phyloP scores from a whole-genome alignment of 2,113 vertebrate genomes.

The Oncorhynchus masou region DNA sequence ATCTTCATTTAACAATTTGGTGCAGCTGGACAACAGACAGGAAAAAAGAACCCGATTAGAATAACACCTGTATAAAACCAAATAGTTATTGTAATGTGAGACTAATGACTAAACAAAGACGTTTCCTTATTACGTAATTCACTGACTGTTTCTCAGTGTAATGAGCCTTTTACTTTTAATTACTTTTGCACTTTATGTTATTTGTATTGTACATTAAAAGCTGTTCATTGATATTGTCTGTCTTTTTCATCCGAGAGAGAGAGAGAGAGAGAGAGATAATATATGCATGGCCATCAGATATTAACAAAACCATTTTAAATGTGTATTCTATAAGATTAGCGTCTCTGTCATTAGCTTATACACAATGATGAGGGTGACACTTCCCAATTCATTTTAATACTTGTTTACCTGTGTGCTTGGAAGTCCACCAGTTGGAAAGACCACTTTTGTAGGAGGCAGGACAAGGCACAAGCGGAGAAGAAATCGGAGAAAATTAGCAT shows the following conservation, averaged over 20 bases:
- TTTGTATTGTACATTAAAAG: background rate
- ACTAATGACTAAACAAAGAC: constrained; percentile 2
- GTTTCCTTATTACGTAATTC: constrained; percentile 2
- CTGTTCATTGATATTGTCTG: background rate
- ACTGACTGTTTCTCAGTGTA: background rate
- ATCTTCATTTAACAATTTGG: background rate
- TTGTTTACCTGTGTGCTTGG: no score
- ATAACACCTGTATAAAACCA: constrained; percentile 6
- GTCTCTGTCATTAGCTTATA: no score
- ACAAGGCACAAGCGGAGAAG: no score
- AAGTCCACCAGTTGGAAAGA: no score
- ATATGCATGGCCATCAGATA: no score
- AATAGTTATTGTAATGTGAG: constrained; percentile 1
- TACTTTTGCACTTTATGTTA: background rate
- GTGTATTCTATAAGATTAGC: no score
- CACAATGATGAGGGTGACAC: no score
- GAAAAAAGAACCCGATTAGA: background rate
- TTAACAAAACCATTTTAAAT: no score
- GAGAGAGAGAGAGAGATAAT: no score
- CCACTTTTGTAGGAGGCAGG: no score
- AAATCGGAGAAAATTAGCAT: no score
- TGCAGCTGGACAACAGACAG: background rate
- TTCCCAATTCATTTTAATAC: no score
- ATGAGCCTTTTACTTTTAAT: background rate
- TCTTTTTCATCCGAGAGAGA: background rate